Evolutionary conservation across 2,888 invertebrate species (phyloP).

Genomic region (Synanthedon myopaeformis): DNA sequence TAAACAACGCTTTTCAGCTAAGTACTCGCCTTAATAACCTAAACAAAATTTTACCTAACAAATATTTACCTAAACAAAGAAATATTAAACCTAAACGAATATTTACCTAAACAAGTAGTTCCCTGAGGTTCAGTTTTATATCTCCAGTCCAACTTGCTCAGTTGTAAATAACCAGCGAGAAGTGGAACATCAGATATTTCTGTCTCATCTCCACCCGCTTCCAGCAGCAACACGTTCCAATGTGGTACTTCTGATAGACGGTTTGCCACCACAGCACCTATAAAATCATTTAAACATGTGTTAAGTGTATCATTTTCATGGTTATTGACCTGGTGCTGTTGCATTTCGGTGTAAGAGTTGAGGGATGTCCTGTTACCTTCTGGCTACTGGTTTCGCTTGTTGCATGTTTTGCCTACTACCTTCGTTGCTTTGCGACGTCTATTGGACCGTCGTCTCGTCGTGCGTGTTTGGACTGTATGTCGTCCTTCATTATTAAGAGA

Average conservation of each 20-base stretch:
- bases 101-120: constrained; percentile 81
- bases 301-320: too few species aligned
- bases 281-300: constrained; percentile 9
- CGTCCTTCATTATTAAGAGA: too few species aligned
- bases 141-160: constrained; percentile 91
- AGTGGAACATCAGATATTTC: constrained; percentile 91
- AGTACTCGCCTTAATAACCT: too few species aligned
- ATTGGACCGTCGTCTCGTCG: too few species aligned
- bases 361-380: background rate
- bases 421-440: too few species aligned
- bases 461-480: too few species aligned
- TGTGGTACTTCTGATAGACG: constrained; percentile 81
- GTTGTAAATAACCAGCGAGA: constrained; percentile 87
- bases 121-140: constrained; percentile 92
- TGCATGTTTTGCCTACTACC: too few species aligned
- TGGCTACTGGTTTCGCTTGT: too few species aligned
- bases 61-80: background rate
- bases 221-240: constrained; percentile 84
- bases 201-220: constrained; percentile 92
- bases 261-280: constrained; percentile 87
- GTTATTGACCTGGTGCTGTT: too few species aligned
- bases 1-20: too few species aligned
- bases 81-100: background rate
- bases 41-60: background rate
- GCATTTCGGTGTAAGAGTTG: background rate